These are phyloP conservation scores for Tipula unca DNA, from an alignment of 2,888 invertebrate genomes.

Conservation along the genomic window DNA sequence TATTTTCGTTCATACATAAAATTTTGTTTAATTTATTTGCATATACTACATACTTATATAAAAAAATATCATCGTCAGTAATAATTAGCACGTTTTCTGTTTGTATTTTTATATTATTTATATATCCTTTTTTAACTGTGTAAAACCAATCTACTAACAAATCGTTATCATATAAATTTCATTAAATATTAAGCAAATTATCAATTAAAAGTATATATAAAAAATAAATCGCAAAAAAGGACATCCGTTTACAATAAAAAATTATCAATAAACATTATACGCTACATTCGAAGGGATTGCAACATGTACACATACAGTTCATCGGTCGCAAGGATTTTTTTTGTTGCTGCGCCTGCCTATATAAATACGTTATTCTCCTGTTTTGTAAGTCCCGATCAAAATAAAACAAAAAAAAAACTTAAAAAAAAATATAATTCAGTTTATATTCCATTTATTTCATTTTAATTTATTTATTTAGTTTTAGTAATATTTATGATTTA, in stretches of 20 bases:
- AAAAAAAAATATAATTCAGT: not conserved
- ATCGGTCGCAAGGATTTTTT: constrained; percentile 18
- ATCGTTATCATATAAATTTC: not conserved
- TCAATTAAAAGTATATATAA: not conserved
- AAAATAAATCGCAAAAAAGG: constrained; percentile 8
- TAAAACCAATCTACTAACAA: not conserved
- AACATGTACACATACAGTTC: constrained; percentile 20
- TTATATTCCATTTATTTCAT: not conserved
- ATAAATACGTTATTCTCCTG: constrained; percentile 24
- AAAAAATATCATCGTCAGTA: not conserved
- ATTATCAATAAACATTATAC: constrained; percentile 16
- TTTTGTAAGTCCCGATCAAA: constrained; percentile 26
- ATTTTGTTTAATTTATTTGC: not conserved
- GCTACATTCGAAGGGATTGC: not conserved
- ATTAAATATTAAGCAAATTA: not conserved
- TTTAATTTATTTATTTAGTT: constrained; percentile 23
- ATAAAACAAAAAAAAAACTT: not conserved
- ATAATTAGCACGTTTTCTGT: constrained; percentile 8
- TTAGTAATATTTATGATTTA: constrained; percentile 18
- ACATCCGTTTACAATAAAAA: constrained; percentile 14
- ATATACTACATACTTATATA: not conserved
- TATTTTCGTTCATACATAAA: not conserved
- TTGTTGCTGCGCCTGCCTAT: not conserved
- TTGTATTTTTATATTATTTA: constrained; percentile 8
- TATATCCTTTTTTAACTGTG: constrained; percentile 3